Evolutionary conservation across 2,888 invertebrate genomes (phyloP), one percentile per base, ranked within the genome.

Genomic region (Sialis lutaria): DNA sequence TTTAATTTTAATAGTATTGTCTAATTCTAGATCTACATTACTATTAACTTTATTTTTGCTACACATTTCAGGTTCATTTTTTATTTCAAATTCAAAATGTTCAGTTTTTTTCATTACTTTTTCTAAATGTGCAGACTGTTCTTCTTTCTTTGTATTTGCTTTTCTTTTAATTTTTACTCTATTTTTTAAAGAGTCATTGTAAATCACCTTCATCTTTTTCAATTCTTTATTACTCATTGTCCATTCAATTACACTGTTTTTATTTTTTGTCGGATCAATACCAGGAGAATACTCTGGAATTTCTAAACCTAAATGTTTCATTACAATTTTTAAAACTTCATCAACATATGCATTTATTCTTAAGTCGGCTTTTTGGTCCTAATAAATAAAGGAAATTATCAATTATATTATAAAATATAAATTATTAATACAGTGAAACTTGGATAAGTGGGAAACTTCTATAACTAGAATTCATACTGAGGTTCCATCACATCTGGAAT

Each of bases 301-400:
- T 55, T 80, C 76, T 22, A 91, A 58, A 8, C 74, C 75, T 35
- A 95, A 67, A 49, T 77, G 72, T 57, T 81, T 75, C 73, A 86
- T 81, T 0, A 92, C 70, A 58, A 75, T 77, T 49, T 70, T 69
- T 56, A 92, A 68, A 43, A 95, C 76, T 48, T 79, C 78, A 63
- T 96, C 95, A 1, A 93, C 88, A 65, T 89, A 93, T 10, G 83
- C 77, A 58, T 90, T 82, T 53, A 96, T 90, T 43, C 86, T 73
- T 49, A 96, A 65, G 64, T 92, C 85, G 30, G 92, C 87, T 67
- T 90, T 88, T 60, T 86, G 86, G 60, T 95, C 91, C 88, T 89
- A 60, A 40, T 73, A 72, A 55, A 51, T 52, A 50, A n/a, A 50
- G 50, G 50, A 50, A 47, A 31, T 35, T 3, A 35, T 35, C 4